Conservation (phyloP, 2,888 invertebrate genomes). For the Yponomeuta malinellus region DNA sequence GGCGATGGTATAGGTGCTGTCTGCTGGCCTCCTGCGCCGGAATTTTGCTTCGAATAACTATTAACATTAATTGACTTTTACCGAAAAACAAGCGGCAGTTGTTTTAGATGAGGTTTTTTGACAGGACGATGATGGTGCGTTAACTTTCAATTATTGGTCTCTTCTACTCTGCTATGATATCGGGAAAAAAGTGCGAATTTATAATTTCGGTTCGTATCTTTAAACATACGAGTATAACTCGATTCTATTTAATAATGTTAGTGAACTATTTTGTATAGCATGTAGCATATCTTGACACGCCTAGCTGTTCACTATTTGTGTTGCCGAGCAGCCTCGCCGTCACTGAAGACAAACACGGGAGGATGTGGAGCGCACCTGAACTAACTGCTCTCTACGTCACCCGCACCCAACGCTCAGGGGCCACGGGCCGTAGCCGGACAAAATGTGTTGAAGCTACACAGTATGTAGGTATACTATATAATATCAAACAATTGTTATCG, state of each 20-base stretch:
- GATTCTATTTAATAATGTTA: too few relatives aligned
- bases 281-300: background rate
- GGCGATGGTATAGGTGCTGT: conserved; percentile 1
- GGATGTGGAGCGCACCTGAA: conserved; percentile 61
- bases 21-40: conserved; percentile 34
- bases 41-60: conserved; percentile 46
- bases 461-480: background rate
- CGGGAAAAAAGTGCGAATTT: background rate
- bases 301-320: background rate
- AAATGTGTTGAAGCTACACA: background rate
- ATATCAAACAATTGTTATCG: background rate
- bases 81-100: conserved; percentile 10
- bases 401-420: background rate
- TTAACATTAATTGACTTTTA: conserved; percentile 49
- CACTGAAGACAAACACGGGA: conserved; percentile 32
- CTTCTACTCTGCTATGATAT: conserved; percentile 23
- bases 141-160: conserved; percentile 36
- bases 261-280: background rate
- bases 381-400: conserved; percentile 28
- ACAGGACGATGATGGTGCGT: conserved; percentile 52
- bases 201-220: background rate
- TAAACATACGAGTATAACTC: too few relatives aligned
- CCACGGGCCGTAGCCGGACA: conserved; percentile 42
- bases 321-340: conserved; percentile 1
- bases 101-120: background rate